phyloP scores from a whole-genome alignment of 1,140 invertebrate genomes.

The Globodera ellingtonae region DNA sequence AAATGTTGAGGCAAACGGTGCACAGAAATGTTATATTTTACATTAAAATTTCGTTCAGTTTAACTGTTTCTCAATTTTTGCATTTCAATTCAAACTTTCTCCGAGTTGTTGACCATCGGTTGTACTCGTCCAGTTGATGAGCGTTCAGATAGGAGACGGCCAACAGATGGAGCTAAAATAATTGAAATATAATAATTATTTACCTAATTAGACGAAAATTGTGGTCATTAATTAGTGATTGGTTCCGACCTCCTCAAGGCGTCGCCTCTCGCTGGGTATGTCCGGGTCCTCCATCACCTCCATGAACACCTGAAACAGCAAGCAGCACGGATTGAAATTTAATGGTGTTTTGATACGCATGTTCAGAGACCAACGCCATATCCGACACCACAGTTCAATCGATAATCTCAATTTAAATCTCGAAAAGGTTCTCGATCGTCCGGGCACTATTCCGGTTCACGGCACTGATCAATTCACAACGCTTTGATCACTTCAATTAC shows the following conservation, averaged over 20 bases:
- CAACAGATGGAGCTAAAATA: constrained; percentile 45
- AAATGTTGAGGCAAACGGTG: background rate
- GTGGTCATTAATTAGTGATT: no score
- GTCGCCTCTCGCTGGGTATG: constrained; percentile 44
- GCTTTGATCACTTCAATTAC: constrained; percentile 22
- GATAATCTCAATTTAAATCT: no score
- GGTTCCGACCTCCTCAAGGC: constrained; percentile 44
- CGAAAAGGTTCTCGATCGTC: no score
- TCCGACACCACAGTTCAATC: background rate
- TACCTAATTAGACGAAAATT: background rate
- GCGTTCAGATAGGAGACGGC: constrained; percentile 52
- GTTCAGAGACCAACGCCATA: no score
- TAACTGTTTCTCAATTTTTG: background rate
- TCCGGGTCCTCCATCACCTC: constrained; percentile 50
- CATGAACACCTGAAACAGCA: constrained; percentile 26
- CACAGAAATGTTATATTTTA: no score
- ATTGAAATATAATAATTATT: background rate
- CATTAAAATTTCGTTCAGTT: background rate
- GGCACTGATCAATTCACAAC: no score
- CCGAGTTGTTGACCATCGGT: constrained; percentile 45
- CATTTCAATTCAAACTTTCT: constrained; percentile 34
- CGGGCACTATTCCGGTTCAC: no score
- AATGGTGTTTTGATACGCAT: no score
- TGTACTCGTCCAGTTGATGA: constrained; percentile 42
- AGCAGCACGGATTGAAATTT: no score